Conservation (phyloP, 1,140 invertebrate species). For the Odontomachus brunneus region DNA sequence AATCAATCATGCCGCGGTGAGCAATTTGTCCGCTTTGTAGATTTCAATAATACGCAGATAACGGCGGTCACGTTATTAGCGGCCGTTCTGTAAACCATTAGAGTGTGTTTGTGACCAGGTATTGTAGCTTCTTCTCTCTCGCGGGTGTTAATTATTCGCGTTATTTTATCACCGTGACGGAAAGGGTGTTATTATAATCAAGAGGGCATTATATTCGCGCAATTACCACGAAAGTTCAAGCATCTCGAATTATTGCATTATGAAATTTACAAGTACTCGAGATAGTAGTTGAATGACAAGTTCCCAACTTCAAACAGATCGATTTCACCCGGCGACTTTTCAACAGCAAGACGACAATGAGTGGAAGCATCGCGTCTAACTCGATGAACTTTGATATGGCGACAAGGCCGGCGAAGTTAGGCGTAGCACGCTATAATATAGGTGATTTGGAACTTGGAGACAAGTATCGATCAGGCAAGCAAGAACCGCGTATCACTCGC, state of each 20-base stretch:
- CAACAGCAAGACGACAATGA: constrained; percentile 29
- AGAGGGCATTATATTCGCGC: not conserved
- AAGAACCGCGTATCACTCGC: not conserved
- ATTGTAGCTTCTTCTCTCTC: not conserved
- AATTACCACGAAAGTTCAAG: not conserved
- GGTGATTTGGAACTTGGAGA: constrained; percentile 1
- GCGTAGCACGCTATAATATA: not conserved
- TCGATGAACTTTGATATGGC: constrained; percentile 34
- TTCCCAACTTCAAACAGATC: constrained; percentile 39
- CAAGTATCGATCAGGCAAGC: constrained; percentile 6
- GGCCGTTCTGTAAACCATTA: not conserved
- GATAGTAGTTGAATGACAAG: constrained; percentile 3
- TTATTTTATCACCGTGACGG: not conserved
- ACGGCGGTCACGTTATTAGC: not conserved
- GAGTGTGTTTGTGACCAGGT: not conserved
- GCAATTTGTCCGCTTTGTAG: constrained; percentile 13
- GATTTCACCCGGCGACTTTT: constrained; percentile 44
- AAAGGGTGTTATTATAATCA: not conserved
- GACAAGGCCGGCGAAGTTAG: constrained; percentile 38
- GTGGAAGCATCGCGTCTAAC: constrained; percentile 17
- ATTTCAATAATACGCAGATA: not conserved
- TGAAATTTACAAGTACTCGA: constrained; percentile 23
- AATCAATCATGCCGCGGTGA: not conserved
- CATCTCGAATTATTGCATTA: not conserved
- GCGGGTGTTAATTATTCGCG: too few relatives aligned